Percentiles rank a stretch among this genome's conserved stretches.
Evolutionary conservation across 1,140 invertebrate genomes (phyloP).

Genomic region (Melitaea cinxia): DNA sequence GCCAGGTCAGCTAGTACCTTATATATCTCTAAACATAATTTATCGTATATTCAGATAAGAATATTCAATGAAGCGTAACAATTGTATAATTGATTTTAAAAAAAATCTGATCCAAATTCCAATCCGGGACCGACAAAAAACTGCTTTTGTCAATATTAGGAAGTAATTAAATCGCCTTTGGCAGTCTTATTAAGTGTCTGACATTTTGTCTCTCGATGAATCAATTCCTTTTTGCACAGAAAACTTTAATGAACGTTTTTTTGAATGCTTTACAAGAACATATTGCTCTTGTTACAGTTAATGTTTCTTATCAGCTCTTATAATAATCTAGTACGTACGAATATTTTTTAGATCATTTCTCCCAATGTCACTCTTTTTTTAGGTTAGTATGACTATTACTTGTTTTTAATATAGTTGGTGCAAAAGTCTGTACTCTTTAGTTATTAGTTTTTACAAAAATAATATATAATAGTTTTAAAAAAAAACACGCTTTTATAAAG

Average conservation of each 20-base stretch:
- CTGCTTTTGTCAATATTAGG: slow-evolving; percentile 73
- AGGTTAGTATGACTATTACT: too few species aligned
- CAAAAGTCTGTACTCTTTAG: too few species aligned
- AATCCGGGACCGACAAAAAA: slow-evolving; percentile 59
- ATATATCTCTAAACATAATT: too few species aligned
- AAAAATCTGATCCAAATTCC: slow-evolving; percentile 41
- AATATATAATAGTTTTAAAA: too few species aligned
- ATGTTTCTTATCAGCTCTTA: background rate
- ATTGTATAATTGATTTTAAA: background rate
- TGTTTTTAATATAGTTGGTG: too few species aligned
- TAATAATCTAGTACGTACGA: too few species aligned
- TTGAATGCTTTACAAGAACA: slow-evolving; percentile 21
- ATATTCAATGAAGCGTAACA: background rate
- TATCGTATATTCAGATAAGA: too few species aligned
- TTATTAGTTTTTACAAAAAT: too few species aligned
- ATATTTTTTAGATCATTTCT: too few species aligned
- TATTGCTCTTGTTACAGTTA: background rate
- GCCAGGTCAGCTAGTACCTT: too few species aligned
- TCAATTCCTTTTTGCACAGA: slow-evolving; percentile 44
- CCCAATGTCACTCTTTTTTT: too few species aligned
- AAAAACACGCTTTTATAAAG: too few species aligned
- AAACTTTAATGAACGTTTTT: slow-evolving; percentile 31
- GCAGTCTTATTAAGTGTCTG: slow-evolving; percentile 62
- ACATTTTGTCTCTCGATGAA: slow-evolving; percentile 54
- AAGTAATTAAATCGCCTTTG: slow-evolving; percentile 67